phyloP scores from a whole-genome alignment of 2,113 vertebrate genomes.

The Protobothrops mucrosquamatus region DNA sequence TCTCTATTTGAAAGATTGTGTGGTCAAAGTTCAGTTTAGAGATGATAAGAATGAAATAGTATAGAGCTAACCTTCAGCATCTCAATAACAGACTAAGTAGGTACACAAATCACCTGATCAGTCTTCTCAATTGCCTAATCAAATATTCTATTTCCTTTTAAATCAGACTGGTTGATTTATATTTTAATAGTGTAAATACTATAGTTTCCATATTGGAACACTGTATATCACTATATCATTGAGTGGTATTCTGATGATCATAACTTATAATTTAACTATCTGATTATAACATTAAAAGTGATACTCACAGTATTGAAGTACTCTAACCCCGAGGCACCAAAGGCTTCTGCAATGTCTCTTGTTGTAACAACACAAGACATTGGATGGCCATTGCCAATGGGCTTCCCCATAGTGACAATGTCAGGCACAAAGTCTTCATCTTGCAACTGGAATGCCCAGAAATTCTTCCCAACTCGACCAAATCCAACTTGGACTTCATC shows the following conservation, averaged over 20 bases:
- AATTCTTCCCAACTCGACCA: conserved; percentile 86
- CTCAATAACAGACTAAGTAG: neutral
- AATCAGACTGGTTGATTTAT: neutral
- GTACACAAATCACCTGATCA: neutral
- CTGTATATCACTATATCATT: neutral
- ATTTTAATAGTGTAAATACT: neutral
- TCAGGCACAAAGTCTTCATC: conserved; percentile 91
- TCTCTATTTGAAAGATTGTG: neutral
- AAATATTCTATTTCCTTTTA: neutral
- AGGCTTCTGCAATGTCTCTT: conserved; percentile 86
- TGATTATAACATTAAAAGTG: neutral
- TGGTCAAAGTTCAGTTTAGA: neutral
- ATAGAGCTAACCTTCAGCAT: neutral
- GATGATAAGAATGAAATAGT: neutral
- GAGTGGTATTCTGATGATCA: neutral
- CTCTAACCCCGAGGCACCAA: conserved; percentile 85
- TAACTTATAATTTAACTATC: neutral
- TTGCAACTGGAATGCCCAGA: conserved; percentile 95
- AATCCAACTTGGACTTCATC: conserved; percentile 98
- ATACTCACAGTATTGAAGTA: conserved; percentile 94
- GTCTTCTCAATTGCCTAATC: neutral
- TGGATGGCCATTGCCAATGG: conserved; percentile 96
- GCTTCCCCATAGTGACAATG: conserved; percentile 98
- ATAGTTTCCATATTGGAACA: neutral
- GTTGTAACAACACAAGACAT: conserved; percentile 97